Base-by-base conservation (phyloP, 2,797 vertebrate genomes). In the Novumbra hubbsi region DNA sequence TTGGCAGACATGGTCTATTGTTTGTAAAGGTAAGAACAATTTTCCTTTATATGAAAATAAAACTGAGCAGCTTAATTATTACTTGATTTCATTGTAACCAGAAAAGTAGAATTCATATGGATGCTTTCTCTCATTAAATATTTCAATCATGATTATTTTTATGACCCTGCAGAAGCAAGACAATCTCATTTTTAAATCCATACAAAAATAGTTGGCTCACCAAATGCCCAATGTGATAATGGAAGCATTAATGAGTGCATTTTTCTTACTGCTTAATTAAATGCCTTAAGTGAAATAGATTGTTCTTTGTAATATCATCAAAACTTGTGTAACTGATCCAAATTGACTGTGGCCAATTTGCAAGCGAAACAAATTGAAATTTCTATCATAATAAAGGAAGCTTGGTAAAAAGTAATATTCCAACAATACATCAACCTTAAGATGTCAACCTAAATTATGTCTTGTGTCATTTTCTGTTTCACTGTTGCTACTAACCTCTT, bases 241-340 rank as follows among this genome's bases (percentile, higher is more conserved):
- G 45, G 64, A 71, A 76, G 34, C 3, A 32, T 73, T 81, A 72
- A 75, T 80, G 79, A 72, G 64, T 9, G 14, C 52, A 50, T 74
- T 60, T 28, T 64, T 14, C 76, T 74, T 65, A 11, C 21, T 3
- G 70, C 17, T 87, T 86, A 75, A 84, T 83, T 73, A 77, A 81
- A 84, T 83, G 62, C 81, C 34, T 73, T 34, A 68, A 78, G 77
- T 80, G 68, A 80, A 84, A 82, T 79, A 63, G 65, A 85, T 79
- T 90, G 79, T 69, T 55, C 76, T 45, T 62, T 21, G 68, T 85
- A 83, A 88, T 86, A n/a, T n/a, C n/a, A n/a, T n/a, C n/a, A n/a
- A 45, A 57, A 64, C 75, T 87, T 80, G 80, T 76, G 76, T 76
- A 73, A 82, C 72, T 78, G 73, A 24, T 72, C 57, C 57, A 48